These are phyloP conservation scores for Agrenia bidenticulata DNA, from an alignment of 2,888 invertebrate species.

Conservation along the genomic window DNA sequence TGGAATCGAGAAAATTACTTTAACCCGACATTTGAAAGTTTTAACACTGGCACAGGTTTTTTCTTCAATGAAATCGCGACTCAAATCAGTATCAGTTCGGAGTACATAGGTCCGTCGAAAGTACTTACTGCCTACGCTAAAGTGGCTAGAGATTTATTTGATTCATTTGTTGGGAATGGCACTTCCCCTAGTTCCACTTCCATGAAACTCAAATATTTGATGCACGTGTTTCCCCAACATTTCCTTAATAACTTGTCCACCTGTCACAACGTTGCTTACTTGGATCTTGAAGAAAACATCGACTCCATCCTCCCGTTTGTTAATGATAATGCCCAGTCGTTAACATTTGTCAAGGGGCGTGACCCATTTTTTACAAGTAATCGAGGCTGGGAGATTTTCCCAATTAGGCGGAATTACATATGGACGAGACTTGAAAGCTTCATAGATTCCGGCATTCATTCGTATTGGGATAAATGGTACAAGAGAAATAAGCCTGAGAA, in stretches of 20 bases:
- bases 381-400: neutral
- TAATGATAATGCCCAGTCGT: neutral
- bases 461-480: neutral
- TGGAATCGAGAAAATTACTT: too few relatives aligned
- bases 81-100: too few relatives aligned
- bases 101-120: neutral
- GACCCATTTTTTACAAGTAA: too few relatives aligned
- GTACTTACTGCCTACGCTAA: too few relatives aligned
- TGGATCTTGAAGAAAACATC: neutral
- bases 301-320: neutral
- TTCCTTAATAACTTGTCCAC: neutral
- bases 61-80: too few relatives aligned
- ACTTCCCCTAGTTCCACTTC: too few relatives aligned
- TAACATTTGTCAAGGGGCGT: constrained; percentile 1
- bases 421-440: neutral
- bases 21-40: too few relatives aligned
- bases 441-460: constrained; percentile 3
- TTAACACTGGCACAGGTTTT: too few relatives aligned
- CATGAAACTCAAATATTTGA: neutral
- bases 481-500: neutral
- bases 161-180: too few relatives aligned
- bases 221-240: neutral
- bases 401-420: too few relatives aligned
- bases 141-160: too few relatives aligned
- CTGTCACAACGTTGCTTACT: neutral